Evolutionary conservation across 2,113 vertebrate species (phyloP).

Genomic region (Coryphaenoides rupestris): DNA sequence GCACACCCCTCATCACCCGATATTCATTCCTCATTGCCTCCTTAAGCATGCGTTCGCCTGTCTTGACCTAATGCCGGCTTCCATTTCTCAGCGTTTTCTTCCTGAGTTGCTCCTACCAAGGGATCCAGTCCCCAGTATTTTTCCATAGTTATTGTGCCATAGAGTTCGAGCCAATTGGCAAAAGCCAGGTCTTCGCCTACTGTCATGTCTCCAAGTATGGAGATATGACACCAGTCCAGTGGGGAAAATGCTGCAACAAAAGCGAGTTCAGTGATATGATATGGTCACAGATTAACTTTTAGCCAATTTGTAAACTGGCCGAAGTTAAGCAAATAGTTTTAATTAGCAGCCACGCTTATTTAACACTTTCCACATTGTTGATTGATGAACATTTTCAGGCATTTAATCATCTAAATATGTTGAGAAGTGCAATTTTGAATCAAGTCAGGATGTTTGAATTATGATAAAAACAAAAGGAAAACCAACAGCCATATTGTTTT

Average conservation of each 20-base stretch:
- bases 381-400: no score
- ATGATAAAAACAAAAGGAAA: no score
- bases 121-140: neutral
- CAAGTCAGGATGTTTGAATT: no score
- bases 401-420: no score
- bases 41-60: slow-evolving; percentile 10
- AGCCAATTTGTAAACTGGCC: no score
- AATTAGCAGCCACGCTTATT: no score
- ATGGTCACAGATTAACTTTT: neutral
- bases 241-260: slow-evolving; percentile 2
- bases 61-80: slow-evolving; percentile 3
- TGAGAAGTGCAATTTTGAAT: no score
- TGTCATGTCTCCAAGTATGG: neutral
- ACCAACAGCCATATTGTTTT: no score
- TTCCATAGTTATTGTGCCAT: neutral
- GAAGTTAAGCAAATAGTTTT: no score
- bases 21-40: slow-evolving; percentile 2
- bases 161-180: slow-evolving; percentile 6
- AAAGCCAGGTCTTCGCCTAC: no score
- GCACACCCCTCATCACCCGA: slow-evolving; percentile 25
- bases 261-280: slow-evolving; percentile 3
- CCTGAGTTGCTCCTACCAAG: neutral
- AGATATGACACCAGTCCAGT: neutral
- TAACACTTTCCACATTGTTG: no score
- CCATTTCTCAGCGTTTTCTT: slow-evolving; percentile 6